phyloP scores from a whole-genome alignment of 2,888 invertebrate genomes.

The Limnephilus rhombicus region DNA sequence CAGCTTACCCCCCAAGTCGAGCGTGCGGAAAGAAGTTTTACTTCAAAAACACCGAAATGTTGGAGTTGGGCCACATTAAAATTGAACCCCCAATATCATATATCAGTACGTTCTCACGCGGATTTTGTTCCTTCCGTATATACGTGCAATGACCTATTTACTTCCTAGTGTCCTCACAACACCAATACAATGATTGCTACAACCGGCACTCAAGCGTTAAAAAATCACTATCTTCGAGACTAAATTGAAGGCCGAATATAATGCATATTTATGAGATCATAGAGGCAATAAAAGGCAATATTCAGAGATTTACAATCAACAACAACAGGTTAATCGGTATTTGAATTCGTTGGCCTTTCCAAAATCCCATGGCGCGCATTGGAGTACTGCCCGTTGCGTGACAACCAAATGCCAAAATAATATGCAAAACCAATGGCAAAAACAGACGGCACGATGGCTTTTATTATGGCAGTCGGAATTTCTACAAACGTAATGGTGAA shows the following conservation, averaged over 20 bases:
- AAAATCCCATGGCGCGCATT: neutral
- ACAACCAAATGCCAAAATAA: neutral
- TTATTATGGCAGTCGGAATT: neutral
- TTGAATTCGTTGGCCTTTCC: neutral
- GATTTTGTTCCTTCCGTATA: neutral
- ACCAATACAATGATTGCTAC: neutral
- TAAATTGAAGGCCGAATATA: neutral
- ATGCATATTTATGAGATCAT: neutral
- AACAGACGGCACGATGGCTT: neutral
- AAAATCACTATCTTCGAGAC: neutral
- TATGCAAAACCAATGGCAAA: slow-evolving; percentile 1
- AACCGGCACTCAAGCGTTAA: neutral
- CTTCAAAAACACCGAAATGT: no score
- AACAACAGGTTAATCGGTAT: neutral
- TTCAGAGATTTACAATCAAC: neutral
- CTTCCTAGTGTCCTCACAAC: neutral
- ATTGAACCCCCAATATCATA: neutral
- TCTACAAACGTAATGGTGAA: neutral
- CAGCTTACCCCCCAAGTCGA: no score
- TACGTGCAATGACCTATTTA: neutral
- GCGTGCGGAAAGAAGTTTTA: no score
- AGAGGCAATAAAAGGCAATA: neutral
- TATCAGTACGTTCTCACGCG: neutral
- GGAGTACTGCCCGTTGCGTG: neutral
- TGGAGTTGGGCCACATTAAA: no score